These are phyloP conservation scores for Onthophagus taurus DNA, from an alignment of 1,140 invertebrate species.

Conservation along the genomic window DNA sequence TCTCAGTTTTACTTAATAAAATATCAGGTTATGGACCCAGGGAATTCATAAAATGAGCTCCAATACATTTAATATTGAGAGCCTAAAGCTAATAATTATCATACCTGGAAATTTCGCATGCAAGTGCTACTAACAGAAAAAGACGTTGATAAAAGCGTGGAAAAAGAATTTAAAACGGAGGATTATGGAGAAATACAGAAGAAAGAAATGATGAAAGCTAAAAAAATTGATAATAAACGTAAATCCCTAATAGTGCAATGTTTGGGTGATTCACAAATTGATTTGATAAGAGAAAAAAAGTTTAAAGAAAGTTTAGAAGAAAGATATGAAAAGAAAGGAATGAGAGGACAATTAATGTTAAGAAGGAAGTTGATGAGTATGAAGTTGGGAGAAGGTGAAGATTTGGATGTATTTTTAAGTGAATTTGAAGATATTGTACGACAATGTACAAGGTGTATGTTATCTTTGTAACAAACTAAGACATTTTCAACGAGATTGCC, in stretches of 20 bases:
- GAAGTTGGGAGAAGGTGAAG: conserved; percentile 16
- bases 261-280: conserved; percentile 10
- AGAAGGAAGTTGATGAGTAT: conserved; percentile 16
- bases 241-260: conserved; percentile 18
- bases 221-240: conserved; percentile 5
- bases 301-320: conserved; percentile 16
- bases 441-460: too few relatives aligned
- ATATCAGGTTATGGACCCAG: too few relatives aligned
- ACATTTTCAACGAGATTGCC: too few relatives aligned
- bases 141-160: conserved; percentile 3
- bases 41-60: too few relatives aligned
- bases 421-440: conserved; percentile 18
- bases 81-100: conserved; percentile 12
- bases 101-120: conserved; percentile 17
- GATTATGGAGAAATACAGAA: neutral
- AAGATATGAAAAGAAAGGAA: conserved; percentile 17
- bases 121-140: conserved; percentile 15
- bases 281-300: conserved; percentile 10
- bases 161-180: conserved; percentile 1
- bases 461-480: too few relatives aligned
- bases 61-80: too few relatives aligned
- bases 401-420: conserved; percentile 15
- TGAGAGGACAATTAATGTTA: conserved; percentile 15
- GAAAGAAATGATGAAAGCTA: conserved; percentile 1
- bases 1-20: too few relatives aligned